Base-by-base conservation (phyloP, 2,888 invertebrate genomes). In the Platynereis dumerilii region DNA sequence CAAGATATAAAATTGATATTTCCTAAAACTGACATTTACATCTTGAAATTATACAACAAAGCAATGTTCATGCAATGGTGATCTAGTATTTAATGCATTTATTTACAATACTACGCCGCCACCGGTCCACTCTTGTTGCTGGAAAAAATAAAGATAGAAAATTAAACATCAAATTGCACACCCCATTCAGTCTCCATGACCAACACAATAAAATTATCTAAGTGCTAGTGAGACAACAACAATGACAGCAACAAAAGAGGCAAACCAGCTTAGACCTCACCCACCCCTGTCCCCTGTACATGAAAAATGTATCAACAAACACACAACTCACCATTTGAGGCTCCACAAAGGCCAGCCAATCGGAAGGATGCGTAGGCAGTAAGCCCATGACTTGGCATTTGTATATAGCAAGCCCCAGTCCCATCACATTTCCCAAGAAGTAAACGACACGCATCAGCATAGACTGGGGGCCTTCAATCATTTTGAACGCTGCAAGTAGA, bases 381-480 rank as follows among this genome's bases (percentile, higher is more conserved):
- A 98, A 85, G 1, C 97, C 98, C 96, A 98, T 97, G 69, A 94
- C 94, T 79, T 97, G 96, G 83, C 97, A 98, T 85, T 98, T 98
- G 83, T 97, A 98, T 48, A 98, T 86, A 27, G 97, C 97, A 73
- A 98, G 85, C 0, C 90, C 90, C 69, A 98, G 90, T 83, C 96
- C 95, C 0, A 94, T 91, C 73, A 96, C 85, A 84, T 98, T 97
- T 7, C 98, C 98, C 75, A 98, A 86, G 72, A 96, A 89, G 83
- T 94, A 98, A 1, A 96, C 93, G 74, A 96, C 88, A 81, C 96
- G 96, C 85, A 98, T 97, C 1, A 93, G 90, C 48, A 89, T 88
- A 0, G 94, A 93, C 84, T 93, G 94, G 48, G 91, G 91, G 28
- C 95, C 95, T 85, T 96, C 96, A 62, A 96, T 93, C 88, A 94